Evolutionary conservation across 2,888 invertebrate species (phyloP).

Genomic region (Saturnia pavonia): DNA sequence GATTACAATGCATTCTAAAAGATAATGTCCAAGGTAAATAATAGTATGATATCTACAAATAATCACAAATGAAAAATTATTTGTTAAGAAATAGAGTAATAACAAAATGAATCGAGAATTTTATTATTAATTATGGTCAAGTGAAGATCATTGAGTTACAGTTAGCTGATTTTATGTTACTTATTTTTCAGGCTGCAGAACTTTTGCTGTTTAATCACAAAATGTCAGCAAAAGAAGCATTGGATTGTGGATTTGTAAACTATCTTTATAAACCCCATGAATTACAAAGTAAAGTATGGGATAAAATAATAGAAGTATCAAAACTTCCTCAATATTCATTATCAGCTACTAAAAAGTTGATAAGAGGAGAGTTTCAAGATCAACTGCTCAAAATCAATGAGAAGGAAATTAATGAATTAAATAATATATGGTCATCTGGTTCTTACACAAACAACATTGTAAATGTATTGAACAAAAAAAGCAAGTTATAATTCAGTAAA

Average conservation of each 20-base stretch:
- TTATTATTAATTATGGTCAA: not conserved
- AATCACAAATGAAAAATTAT: too few relatives aligned
- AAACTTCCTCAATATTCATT: conserved; percentile 82
- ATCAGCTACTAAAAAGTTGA: conserved; percentile 85
- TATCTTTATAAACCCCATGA: conserved; percentile 86
- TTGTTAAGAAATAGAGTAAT: not conserved
- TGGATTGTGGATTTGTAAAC: conserved; percentile 88
- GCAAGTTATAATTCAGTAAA: conserved; percentile 40
- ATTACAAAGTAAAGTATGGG: conserved; percentile 82
- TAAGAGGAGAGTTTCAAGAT: conserved; percentile 82
- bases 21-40: not conserved
- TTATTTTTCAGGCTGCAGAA: conserved; percentile 76
- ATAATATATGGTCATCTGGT: conserved; percentile 83
- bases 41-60: too few relatives aligned
- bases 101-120: not conserved
- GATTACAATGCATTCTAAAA: not conserved
- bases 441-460: conserved; percentile 72
- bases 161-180: not conserved
- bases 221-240: conserved; percentile 90
- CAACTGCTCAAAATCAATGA: conserved; percentile 85
- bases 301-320: conserved; percentile 79
- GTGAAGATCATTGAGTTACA: not conserved
- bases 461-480: conserved; percentile 30
- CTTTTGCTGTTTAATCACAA: conserved; percentile 87
- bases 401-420: conserved; percentile 85